Evolutionary conservation across 2,888 invertebrate genomes (phyloP).

Genomic region (Dimorphilus gyrociliatus): DNA sequence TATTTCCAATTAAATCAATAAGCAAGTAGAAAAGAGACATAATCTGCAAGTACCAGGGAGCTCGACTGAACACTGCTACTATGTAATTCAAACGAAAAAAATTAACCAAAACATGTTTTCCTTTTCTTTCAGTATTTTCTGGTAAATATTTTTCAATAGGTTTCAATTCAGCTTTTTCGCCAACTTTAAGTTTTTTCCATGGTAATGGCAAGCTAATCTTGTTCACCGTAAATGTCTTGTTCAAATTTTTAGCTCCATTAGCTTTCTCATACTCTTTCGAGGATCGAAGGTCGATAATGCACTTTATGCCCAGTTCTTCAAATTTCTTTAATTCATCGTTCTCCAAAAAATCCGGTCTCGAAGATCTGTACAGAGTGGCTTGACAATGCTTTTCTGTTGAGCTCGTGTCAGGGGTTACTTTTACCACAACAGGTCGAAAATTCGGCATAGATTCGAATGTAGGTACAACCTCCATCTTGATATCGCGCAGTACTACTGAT

Average conservation of each 20-base stretch:
- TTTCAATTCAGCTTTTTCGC: constrained; percentile 8
- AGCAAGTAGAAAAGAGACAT: constrained; percentile 16
- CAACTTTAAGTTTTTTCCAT: constrained; percentile 9
- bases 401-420: too few species aligned
- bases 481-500: too few species aligned
- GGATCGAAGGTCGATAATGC: constrained; percentile 23
- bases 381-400: background rate
- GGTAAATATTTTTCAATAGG: background rate
- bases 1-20: constrained; percentile 14
- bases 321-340: constrained; percentile 13
- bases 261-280: constrained; percentile 15
- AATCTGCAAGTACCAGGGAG: constrained; percentile 17
- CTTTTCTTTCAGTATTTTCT: background rate
- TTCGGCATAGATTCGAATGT: too few species aligned
- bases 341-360: constrained; percentile 20
- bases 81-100: constrained; percentile 18
- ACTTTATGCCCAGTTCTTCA: constrained; percentile 14
- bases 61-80: constrained; percentile 14
- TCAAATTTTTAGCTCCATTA: constrained; percentile 15
- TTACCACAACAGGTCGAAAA: too few species aligned
- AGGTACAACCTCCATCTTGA: too few species aligned
- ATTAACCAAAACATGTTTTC: constrained; percentile 16
- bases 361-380: constrained; percentile 18
- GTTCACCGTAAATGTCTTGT: constrained; percentile 14
- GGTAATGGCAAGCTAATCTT: constrained; percentile 13